Percentiles rank a stretch among this genome's conserved stretches.
Conservation (phyloP, 2,113 vertebrate genomes). For the Prietella phreatophila region DNA sequence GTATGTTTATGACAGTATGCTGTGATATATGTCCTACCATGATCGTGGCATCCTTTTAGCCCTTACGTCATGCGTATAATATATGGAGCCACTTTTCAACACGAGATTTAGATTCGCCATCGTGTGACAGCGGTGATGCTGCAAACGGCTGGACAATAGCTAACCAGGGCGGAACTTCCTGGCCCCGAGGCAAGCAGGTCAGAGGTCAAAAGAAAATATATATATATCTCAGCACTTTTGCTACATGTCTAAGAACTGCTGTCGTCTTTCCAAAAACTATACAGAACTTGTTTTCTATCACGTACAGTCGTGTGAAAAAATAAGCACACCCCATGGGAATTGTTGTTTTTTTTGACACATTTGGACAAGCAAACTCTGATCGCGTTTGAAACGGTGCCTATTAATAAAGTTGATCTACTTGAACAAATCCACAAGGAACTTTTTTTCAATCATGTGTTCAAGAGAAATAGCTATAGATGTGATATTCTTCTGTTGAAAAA, state of each 20-base stretch:
- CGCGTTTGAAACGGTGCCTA: no score
- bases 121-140: slow-evolving; percentile 56
- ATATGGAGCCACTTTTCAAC: slow-evolving; percentile 35
- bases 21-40: slow-evolving; percentile 5
- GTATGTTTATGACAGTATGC: slow-evolving; percentile 22
- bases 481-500: no score
- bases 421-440: no score
- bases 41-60: slow-evolving; percentile 23
- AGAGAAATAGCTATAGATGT: no score
- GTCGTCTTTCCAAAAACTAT: slow-evolving; percentile 31
- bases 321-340: no score
- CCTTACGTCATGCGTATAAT: slow-evolving; percentile 24
- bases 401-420: no score
- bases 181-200: slow-evolving; percentile 65
- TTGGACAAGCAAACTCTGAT: no score
- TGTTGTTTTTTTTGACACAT: no score
- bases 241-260: slow-evolving; percentile 37
- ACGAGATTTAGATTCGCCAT: slow-evolving; percentile 41
- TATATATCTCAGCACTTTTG: slow-evolving; percentile 34
- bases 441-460: no score
- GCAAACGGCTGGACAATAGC: slow-evolving; percentile 68
- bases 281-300: slow-evolving; percentile 14
- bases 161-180: slow-evolving; percentile 75
- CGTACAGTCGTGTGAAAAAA: no score
- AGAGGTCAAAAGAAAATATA: slow-evolving; percentile 61